Conservation (phyloP, 2,888 invertebrate species). For the Xestoiulus laeticollis region DNA sequence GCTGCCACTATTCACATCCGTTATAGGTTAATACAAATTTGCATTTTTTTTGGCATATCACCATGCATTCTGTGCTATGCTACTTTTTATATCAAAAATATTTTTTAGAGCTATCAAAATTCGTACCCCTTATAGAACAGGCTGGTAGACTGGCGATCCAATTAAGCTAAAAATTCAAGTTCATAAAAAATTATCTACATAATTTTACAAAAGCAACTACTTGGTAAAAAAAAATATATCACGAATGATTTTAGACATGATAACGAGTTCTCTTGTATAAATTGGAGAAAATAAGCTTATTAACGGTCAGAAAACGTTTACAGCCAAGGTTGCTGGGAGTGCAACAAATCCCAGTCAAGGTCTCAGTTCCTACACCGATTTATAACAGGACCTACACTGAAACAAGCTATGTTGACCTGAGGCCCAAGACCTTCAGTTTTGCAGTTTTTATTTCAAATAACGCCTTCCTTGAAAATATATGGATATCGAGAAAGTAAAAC, state of each 20-base stretch:
- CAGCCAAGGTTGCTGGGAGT: no score
- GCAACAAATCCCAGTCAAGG: not conserved
- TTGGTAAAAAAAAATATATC: not conserved
- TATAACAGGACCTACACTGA: not conserved
- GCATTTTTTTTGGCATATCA: not conserved
- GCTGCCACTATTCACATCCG: not conserved
- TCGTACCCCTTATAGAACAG: not conserved
- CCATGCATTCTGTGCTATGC: not conserved
- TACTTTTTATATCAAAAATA: not conserved
- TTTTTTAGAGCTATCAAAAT: not conserved
- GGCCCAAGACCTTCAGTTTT: not conserved
- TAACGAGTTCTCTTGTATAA: not conserved
- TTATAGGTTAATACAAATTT: not conserved
- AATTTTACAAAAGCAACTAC: not conserved
- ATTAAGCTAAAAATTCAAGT: not conserved
- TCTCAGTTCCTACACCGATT: not conserved
- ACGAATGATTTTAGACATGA: not conserved
- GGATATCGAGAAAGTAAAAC: not conserved
- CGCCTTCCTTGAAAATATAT: not conserved
- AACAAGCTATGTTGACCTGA: not conserved
- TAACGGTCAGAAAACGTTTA: conserved; percentile 13
- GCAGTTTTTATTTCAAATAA: not conserved
- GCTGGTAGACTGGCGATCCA: not conserved
- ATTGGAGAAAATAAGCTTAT: not conserved
- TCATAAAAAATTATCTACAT: not conserved